Base-by-base conservation (phyloP, 1,140 invertebrate species). In the Lepidurus packardi region DNA sequence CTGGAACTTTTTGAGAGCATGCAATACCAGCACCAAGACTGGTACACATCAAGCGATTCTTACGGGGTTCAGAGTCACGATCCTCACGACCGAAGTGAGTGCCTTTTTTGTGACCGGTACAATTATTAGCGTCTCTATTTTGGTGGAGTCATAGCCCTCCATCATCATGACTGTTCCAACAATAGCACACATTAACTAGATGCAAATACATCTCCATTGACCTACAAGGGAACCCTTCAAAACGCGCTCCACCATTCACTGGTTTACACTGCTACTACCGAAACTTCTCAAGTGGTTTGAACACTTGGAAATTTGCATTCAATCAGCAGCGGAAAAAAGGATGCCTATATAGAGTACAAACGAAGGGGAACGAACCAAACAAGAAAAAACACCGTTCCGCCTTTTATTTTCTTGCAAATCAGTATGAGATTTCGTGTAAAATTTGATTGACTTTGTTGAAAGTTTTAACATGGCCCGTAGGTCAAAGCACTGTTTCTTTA, bases 91-190 rank as follows among this genome's bases (percentile, higher is more conserved):
- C 21, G 16, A 65, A 65, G 53, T n/a, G 53, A 65, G 53, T n/a
- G 53, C 53, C 21, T 21, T 65, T 65, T 65, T 13, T 65, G 53
- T 65, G 34, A 34, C 34, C 34, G 34, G 53, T 65, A 65, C 53
- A 65, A 65, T 34, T 65, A 65, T 65, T 65, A 65, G 53, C 53
- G 53, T 65, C 53, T 65, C 53, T 65, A 65, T 65, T 65, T 65
- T 65, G 53, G 53, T 4, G 53, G 53, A 65, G 53, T 65, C 53
- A 65, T 65, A 65, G 21, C 53, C 53, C 53, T 65, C 53, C 53
- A 65, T 65, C 53, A 65, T 21, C 53, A 65, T 65, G 53, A 65
- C 53, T 65, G 8, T 21, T 65, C 53, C 21, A 9, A 65, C 53
- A 65, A 65, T 65, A 65, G 16, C 53, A 65, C 53, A 65, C 53